These are phyloP conservation scores for Protonibea diacanthus DNA, from an alignment of 2,797 vertebrate species.

Conservation along the genomic window DNA sequence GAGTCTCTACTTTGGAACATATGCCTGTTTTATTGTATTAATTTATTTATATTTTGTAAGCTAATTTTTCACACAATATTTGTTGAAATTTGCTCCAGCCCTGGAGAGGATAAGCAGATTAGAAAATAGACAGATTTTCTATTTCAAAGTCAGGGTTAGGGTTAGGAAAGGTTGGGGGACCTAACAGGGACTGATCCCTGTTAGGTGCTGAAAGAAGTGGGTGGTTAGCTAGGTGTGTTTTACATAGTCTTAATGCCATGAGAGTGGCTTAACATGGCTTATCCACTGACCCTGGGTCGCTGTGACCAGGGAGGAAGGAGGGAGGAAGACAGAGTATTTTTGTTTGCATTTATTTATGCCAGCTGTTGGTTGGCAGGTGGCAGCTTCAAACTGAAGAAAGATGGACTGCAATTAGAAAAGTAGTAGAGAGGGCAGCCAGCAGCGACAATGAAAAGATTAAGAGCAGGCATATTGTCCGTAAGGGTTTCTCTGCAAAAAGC, in stretches of 20 bases:
- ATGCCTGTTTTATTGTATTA: neutral
- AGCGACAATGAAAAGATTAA: neutral
- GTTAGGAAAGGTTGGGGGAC: conserved; percentile 16
- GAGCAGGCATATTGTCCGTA: neutral
- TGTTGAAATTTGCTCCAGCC: neutral
- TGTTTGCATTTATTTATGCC: conserved; percentile 2
- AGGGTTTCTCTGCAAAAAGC: no score
- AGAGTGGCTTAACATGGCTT: conserved; percentile 71
- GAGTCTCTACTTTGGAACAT: neutral
- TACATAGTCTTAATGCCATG: conserved; percentile 65
- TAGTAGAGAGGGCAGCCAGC: neutral
- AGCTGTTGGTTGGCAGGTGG: neutral
- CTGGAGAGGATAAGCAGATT: neutral
- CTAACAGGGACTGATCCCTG: conserved; percentile 27
- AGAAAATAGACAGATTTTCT: neutral
- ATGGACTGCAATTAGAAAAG: neutral
- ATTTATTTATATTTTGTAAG: neutral
- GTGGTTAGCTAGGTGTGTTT: conserved; percentile 55
- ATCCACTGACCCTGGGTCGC: conserved; percentile 60
- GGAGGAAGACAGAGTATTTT: neutral
- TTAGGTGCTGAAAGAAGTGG: conserved; percentile 35
- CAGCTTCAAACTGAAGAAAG: neutral
- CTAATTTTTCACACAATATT: neutral
- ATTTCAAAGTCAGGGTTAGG: neutral
- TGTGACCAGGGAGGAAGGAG: conserved; percentile 37